These are phyloP conservation scores for Nasua narica DNA, from an alignment of 2,797 vertebrate genomes.

Conservation along the genomic window DNA sequence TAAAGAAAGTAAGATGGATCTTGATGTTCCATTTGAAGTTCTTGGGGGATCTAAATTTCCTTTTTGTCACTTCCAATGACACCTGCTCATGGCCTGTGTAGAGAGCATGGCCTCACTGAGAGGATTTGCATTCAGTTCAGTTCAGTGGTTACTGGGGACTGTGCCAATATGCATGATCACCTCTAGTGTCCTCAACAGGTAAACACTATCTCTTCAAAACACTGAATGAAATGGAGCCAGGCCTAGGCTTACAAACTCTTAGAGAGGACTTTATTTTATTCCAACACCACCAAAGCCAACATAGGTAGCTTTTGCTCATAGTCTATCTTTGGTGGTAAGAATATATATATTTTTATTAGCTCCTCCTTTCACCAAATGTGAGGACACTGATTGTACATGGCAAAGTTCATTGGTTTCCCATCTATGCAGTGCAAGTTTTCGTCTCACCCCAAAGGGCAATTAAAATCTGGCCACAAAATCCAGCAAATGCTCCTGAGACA, in stretches of 20 bases:
- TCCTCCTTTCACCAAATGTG: neutral
- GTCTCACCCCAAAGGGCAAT: neutral
- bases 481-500: neutral
- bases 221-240: neutral
- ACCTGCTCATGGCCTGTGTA: neutral
- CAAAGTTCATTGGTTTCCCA: neutral
- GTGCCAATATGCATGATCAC: neutral
- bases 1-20: neutral
- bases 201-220: neutral
- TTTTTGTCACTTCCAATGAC: neutral
- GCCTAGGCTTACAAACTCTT: neutral
- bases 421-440: neutral
- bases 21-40: neutral
- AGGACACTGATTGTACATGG: neutral
- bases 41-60: neutral
- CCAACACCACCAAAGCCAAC: neutral
- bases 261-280: neutral
- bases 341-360: neutral
- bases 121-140: neutral
- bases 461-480: slow-evolving; percentile 16
- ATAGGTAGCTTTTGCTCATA: neutral
- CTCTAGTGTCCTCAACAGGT: neutral
- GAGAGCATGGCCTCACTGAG: neutral
- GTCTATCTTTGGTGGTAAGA: neutral
- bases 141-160: neutral